Percentiles rank a stretch among this genome's conserved stretches.
These are phyloP conservation scores for Campoletis raptor DNA, from an alignment of 2,888 invertebrate species.

Conservation along the genomic window DNA sequence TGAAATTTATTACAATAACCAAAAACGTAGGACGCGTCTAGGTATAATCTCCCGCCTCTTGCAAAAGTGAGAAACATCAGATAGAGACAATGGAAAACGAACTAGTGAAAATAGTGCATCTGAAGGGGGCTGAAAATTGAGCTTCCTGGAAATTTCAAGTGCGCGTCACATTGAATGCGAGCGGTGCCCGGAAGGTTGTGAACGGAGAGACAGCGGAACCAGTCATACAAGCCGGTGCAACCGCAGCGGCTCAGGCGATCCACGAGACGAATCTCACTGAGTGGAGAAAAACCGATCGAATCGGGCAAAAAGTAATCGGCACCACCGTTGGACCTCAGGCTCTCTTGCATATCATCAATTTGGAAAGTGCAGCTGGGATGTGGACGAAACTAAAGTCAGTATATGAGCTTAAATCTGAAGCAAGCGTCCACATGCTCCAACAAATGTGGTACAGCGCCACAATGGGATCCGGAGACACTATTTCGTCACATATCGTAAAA, in stretches of 20 bases:
- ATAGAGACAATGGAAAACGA: slow-evolving; percentile 63
- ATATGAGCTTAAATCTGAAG: slow-evolving; percentile 74
- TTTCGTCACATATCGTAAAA: slow-evolving; percentile 68
- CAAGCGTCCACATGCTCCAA: slow-evolving; percentile 21
- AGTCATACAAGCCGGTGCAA: slow-evolving; percentile 21
- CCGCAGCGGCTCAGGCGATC: neutral
- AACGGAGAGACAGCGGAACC: slow-evolving; percentile 37
- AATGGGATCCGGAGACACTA: slow-evolving; percentile 54
- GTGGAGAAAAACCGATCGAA: slow-evolving; percentile 70
- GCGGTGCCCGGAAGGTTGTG: slow-evolving; percentile 35
- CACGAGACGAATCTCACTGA: slow-evolving; percentile 24
- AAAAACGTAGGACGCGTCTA: slow-evolving; percentile 19
- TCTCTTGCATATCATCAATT: slow-evolving; percentile 74
- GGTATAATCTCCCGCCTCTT: slow-evolving; percentile 52
- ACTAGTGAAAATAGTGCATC: slow-evolving; percentile 53
- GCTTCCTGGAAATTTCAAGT: slow-evolving; percentile 52
- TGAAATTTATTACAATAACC: neutral
- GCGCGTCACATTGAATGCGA: slow-evolving; percentile 35
- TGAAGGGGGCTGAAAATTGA: slow-evolving; percentile 67
- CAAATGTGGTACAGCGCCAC: too few relatives aligned
- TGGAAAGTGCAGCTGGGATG: slow-evolving; percentile 73
- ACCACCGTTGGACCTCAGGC: slow-evolving; percentile 71
- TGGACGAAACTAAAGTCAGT: slow-evolving; percentile 73
- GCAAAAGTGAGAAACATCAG: slow-evolving; percentile 59
- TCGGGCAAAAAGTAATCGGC: slow-evolving; percentile 73